These are phyloP conservation scores for Linnaemya vulpina DNA, from an alignment of 2,888 invertebrate species.

Conservation along the genomic window DNA sequence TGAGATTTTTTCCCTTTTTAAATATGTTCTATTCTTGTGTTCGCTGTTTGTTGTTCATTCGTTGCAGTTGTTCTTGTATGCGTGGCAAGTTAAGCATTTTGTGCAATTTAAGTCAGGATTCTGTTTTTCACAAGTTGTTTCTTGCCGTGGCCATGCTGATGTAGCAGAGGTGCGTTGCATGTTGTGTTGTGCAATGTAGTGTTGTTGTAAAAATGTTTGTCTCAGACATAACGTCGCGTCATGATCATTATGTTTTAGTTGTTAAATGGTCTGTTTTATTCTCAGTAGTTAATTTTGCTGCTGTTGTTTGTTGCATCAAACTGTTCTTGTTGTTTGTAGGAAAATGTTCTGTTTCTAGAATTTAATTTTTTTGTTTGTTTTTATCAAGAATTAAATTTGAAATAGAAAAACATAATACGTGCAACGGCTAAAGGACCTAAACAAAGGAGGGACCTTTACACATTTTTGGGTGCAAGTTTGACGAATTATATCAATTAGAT, in stretches of 20 bases:
- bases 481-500: too few relatives aligned
- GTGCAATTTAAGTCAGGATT: slow-evolving; percentile 51
- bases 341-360: slow-evolving; percentile 15
- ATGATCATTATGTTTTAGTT: slow-evolving; percentile 72
- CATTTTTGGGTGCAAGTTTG: too few relatives aligned
- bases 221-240: slow-evolving; percentile 74
- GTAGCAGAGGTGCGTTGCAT: slow-evolving; percentile 53
- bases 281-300: slow-evolving; percentile 1
- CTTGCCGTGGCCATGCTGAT: slow-evolving; percentile 7
- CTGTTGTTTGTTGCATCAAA: slow-evolving; percentile 5
- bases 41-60: slow-evolving; percentile 13
- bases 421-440: neutral
- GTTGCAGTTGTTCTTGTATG: slow-evolving; percentile 42
- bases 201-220: slow-evolving; percentile 65
- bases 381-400: too few relatives aligned
- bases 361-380: neutral
- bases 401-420: neutral
- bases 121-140: slow-evolving; percentile 47
- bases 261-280: slow-evolving; percentile 58
- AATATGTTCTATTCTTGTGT: slow-evolving; percentile 15
- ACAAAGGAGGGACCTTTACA: neutral
- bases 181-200: slow-evolving; percentile 42
- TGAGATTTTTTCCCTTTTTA: slow-evolving; percentile 42
- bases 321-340: slow-evolving; percentile 15
- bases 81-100: slow-evolving; percentile 38